Evolutionary conservation across 2,113 vertebrate species (phyloP).

Genomic region (Oreochromis aureus): DNA sequence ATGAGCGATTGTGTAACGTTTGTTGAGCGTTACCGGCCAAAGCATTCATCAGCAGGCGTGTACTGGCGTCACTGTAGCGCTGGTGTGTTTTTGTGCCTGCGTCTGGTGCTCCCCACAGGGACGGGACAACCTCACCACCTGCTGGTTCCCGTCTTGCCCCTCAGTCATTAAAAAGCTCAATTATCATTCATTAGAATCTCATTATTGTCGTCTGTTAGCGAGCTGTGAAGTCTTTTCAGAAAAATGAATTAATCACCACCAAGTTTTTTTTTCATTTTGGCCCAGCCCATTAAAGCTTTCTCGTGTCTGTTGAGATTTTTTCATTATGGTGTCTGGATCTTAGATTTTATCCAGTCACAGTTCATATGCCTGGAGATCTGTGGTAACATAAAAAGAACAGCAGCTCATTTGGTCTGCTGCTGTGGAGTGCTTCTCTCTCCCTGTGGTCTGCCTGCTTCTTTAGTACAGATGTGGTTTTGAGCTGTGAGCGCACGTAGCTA

Average conservation of each 20-base stretch:
- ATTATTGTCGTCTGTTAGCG: background rate
- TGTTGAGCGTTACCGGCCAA: background rate
- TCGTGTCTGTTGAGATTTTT: background rate
- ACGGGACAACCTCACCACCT: constrained; percentile 6
- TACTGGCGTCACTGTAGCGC: background rate
- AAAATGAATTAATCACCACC: background rate
- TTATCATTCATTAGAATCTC: constrained; percentile 8
- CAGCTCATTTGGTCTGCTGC: background rate
- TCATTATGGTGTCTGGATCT: background rate
- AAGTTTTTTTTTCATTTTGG: background rate
- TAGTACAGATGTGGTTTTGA: background rate
- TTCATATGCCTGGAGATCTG: background rate
- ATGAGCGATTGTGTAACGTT: background rate
- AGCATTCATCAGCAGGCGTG: background rate
- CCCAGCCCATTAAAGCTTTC: background rate
- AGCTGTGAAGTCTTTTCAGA: background rate
- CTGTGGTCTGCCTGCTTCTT: background rate
- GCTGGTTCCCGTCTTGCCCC: background rate
- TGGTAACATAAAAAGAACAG: background rate
- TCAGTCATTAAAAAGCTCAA: constrained; percentile 6
- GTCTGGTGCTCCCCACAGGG: background rate
- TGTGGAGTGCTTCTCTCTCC: background rate
- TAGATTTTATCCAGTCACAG: background rate
- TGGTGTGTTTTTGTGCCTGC: background rate
- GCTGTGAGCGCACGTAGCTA: background rate